Conservation (phyloP, 2,797 vertebrate species). For the Cichlasoma orientale region DNA sequence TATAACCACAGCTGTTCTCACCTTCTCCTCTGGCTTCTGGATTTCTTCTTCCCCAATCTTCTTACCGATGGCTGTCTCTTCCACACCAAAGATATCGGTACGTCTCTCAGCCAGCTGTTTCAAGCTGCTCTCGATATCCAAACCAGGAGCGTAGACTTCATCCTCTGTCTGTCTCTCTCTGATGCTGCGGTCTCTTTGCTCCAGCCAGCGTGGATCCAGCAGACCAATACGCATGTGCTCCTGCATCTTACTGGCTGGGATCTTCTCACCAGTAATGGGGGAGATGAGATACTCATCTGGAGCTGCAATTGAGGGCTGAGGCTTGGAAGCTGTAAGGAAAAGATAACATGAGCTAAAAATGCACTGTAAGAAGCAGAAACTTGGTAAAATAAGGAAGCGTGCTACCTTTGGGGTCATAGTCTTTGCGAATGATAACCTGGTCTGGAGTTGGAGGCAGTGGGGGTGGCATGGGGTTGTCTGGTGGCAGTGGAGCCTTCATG, state of each 20-base stretch:
- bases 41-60: constrained; percentile 99
- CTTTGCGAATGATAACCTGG: constrained; percentile 97
- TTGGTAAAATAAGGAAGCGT: not conserved
- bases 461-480: constrained; percentile 95
- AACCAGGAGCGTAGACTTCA: constrained; percentile 97
- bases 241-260: constrained; percentile 98
- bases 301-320: constrained; percentile 77
- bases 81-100: constrained; percentile 99
- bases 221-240: constrained; percentile 99
- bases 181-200: constrained; percentile 95
- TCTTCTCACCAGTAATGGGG: constrained; percentile 98
- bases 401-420: constrained; percentile 98
- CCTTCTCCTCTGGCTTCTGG: constrained; percentile 99
- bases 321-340: constrained; percentile 86
- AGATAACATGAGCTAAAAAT: constrained; percentile 3
- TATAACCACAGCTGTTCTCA: constrained; percentile 44
- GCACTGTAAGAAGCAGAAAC: not conserved
- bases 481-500: constrained; percentile 92
- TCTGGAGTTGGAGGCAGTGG: constrained; percentile 97
- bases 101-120: constrained; percentile 98
- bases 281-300: constrained; percentile 96
- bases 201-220: constrained; percentile 96
- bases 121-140: constrained; percentile 98
- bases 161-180: constrained; percentile 96
- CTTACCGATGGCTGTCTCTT: constrained; percentile 98